phyloP scores from a whole-genome alignment of 2,113 vertebrate species.

The Pluvianellus socialis region DNA sequence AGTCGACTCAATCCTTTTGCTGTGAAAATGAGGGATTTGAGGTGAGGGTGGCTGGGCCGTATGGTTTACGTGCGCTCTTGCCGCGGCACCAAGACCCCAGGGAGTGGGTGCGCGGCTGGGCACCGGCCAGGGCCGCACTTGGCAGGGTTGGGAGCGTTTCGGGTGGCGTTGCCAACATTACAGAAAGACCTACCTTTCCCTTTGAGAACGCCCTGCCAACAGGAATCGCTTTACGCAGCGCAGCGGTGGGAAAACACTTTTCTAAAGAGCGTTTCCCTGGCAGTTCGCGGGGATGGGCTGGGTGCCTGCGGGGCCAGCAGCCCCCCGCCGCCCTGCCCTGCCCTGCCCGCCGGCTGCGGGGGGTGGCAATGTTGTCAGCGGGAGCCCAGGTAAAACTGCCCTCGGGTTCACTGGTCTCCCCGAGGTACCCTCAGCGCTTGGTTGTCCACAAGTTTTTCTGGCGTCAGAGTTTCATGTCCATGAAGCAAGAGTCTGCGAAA shows the following conservation, averaged over 20 bases:
- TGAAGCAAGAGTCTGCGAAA: not conserved
- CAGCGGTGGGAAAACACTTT: not conserved
- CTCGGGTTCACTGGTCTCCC: not conserved
- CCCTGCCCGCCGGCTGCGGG: not conserved
- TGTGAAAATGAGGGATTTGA: not conserved
- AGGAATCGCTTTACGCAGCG: not conserved
- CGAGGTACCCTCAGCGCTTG: rapidly evolving
- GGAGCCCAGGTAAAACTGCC: not conserved
- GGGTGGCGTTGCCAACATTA: rapidly evolving
- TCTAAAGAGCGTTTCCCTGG: rapidly evolving
- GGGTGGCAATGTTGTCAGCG: slow-evolving; percentile 44
- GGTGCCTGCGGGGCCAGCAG: not conserved
- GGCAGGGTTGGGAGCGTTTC: rapidly evolving
- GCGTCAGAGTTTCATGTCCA: not conserved
- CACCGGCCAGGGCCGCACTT: not conserved
- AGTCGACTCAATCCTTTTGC: not conserved
- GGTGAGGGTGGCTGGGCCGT: not conserved
- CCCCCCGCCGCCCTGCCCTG: not conserved
- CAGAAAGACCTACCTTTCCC: rapidly evolving
- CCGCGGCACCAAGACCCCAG: not conserved
- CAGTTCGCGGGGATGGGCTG: rapidly evolving
- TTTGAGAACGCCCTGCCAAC: not conserved
- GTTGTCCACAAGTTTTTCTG: not conserved
- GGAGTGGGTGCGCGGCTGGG: too few relatives aligned
- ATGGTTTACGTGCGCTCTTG: not conserved